Percentiles rank a stretch among this genome's conserved stretches.
Evolutionary conservation across 2,888 invertebrate genomes (phyloP).

Genomic region (Eretmocerus hayati): DNA sequence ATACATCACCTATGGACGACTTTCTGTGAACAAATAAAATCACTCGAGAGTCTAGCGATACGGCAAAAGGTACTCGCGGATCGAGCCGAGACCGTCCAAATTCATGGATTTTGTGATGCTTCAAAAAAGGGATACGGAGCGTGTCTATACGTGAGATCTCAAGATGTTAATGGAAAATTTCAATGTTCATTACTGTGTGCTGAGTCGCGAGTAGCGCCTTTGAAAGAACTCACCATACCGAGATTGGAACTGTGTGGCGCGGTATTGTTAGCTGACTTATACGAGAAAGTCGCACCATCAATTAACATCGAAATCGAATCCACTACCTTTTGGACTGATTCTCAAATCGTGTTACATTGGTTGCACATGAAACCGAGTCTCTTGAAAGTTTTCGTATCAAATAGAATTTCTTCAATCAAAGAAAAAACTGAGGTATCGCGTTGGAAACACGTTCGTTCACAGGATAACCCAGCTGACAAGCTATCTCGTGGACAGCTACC

Average conservation of each 20-base stretch:
- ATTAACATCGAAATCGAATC: constrained; percentile 7
- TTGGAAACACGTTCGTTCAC: constrained; percentile 22
- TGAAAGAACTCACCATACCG: constrained; percentile 26
- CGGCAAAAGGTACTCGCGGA: neutral
- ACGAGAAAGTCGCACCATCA: constrained; percentile 6
- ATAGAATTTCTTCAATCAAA: constrained; percentile 23
- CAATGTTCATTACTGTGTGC: constrained; percentile 23
- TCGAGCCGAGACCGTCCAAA: neutral
- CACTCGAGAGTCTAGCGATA: neutral
- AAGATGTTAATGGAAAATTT: neutral
- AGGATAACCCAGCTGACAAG: constrained; percentile 24
- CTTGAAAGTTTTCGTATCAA: constrained; percentile 27
- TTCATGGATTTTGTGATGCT: constrained; percentile 27
- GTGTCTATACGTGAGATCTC: constrained; percentile 20
- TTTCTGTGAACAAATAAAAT: neutral
- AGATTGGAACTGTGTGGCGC: constrained; percentile 29
- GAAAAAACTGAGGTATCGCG: constrained; percentile 1
- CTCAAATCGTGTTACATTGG: constrained; percentile 28
- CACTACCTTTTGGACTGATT: constrained; percentile 26
- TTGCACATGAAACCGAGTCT: constrained; percentile 15
- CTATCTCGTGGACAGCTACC: constrained; percentile 23
- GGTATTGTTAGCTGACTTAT: constrained; percentile 21
- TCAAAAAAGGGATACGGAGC: constrained; percentile 26
- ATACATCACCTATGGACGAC: neutral
- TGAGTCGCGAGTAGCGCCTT: constrained; percentile 30